phyloP scores from a whole-genome alignment of 2,888 invertebrate species.

The Drosophila barbarae region DNA sequence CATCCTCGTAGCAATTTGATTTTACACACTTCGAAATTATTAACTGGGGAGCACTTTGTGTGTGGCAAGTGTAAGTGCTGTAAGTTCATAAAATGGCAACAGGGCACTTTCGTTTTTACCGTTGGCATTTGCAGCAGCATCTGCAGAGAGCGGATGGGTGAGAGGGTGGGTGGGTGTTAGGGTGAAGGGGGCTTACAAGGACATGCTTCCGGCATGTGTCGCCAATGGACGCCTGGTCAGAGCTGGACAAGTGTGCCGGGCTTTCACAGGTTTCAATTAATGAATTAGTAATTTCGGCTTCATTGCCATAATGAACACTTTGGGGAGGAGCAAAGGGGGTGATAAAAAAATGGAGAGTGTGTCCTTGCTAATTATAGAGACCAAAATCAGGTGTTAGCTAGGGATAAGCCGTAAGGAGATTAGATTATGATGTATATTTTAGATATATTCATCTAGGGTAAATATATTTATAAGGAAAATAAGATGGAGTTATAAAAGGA shows the following conservation, averaged over 20 bases:
- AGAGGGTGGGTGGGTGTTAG: background rate
- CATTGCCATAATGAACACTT: constrained; percentile 65
- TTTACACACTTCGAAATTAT: constrained; percentile 74
- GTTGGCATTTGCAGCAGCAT: constrained; percentile 63
- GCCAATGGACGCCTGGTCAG: constrained; percentile 31
- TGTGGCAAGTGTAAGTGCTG: constrained; percentile 65
- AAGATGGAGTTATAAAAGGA: background rate
- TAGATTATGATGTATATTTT: too few species aligned
- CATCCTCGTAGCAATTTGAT: constrained; percentile 64
- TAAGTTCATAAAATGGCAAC: constrained; percentile 75
- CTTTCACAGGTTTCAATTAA: constrained; percentile 65
- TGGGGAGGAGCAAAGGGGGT: constrained; percentile 7
- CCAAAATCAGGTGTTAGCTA: background rate
- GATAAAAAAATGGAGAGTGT: background rate
- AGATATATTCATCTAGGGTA: background rate
- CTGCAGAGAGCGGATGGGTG: constrained; percentile 25
- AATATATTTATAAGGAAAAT: background rate
- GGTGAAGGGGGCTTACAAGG: constrained; percentile 8
- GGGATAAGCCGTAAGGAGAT: background rate
- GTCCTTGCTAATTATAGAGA: constrained; percentile 15
- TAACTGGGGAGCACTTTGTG: constrained; percentile 78
- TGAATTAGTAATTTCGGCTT: constrained; percentile 71
- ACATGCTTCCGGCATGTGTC: constrained; percentile 33
- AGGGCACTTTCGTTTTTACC: constrained; percentile 68
- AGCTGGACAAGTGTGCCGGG: constrained; percentile 13